Conservation (phyloP, 2,888 invertebrate species). For the Leucophenga montana region DNA sequence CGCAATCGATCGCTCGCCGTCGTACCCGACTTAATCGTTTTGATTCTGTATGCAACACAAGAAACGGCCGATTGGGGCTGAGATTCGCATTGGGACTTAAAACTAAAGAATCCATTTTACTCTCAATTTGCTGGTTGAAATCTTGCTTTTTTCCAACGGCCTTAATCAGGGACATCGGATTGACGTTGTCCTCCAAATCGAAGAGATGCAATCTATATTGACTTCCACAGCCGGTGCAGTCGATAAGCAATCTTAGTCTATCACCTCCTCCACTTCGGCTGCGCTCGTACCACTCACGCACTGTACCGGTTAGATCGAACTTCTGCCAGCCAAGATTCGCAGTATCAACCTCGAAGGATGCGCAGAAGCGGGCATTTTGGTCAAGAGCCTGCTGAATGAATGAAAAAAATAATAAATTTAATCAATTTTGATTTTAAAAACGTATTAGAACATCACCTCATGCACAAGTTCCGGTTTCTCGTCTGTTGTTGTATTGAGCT, state of each 20-base stretch:
- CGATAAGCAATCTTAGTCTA: slow-evolving; percentile 85
- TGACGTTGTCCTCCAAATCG: slow-evolving; percentile 45
- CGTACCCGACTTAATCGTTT: slow-evolving; percentile 81
- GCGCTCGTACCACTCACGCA: slow-evolving; percentile 81
- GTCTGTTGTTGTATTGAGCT: slow-evolving; percentile 51
- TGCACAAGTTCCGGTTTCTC: no score
- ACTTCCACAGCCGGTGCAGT: slow-evolving; percentile 87
- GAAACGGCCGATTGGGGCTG: slow-evolving; percentile 85
- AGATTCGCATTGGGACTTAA: slow-evolving; percentile 48
- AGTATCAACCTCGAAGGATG: slow-evolving; percentile 77
- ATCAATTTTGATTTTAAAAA: slow-evolving; percentile 26
- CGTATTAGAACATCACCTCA: not conserved
- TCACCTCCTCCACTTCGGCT: slow-evolving; percentile 68
- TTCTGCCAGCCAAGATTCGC: slow-evolving; percentile 88
- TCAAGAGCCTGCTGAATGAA: slow-evolving; percentile 75
- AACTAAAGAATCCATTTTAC: not conserved
- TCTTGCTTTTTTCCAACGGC: slow-evolving; percentile 45
- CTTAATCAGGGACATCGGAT: slow-evolving; percentile 1
- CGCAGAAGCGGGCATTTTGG: slow-evolving; percentile 76
- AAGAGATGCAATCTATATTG: slow-evolving; percentile 81
- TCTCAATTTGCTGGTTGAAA: slow-evolving; percentile 37
- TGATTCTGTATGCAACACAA: slow-evolving; percentile 85
- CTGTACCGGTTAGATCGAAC: slow-evolving; percentile 86
- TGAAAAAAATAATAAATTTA: slow-evolving; percentile 21
- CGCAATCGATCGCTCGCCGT: slow-evolving; percentile 88